Evolutionary conservation across 1,140 invertebrate species (phyloP).

Genomic region (Zaprionus gabonicus): DNA sequence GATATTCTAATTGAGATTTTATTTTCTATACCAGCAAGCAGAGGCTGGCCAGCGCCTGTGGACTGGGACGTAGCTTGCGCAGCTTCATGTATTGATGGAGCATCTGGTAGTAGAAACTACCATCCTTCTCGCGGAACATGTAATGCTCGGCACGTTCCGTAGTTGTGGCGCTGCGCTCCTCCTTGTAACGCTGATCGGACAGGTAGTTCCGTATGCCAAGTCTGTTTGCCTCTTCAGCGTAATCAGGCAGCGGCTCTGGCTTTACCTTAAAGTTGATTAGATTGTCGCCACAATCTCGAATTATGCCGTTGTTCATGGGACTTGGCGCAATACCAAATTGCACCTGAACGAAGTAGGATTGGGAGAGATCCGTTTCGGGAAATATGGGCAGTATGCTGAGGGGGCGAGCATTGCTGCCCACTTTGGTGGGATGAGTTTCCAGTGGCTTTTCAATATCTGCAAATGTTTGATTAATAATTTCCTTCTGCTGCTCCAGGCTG

Average conservation of each 20-base stretch:
- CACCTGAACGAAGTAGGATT: conserved; percentile 24
- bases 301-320: conserved; percentile 5
- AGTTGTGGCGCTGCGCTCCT: conserved; percentile 40
- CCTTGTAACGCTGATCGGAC: conserved; percentile 58
- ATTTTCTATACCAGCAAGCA: conserved; percentile 45
- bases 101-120: conserved; percentile 18
- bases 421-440: conserved; percentile 45
- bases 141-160: conserved; percentile 31
- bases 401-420: conserved; percentile 23
- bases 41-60: conserved; percentile 12
- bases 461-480: conserved; percentile 48
- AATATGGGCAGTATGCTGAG: conserved; percentile 44
- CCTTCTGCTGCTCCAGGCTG: conserved; percentile 31
- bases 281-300: conserved; percentile 52
- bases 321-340: conserved; percentile 45
- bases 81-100: conserved; percentile 41
- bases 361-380: conserved; percentile 19
- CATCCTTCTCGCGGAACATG: conserved; percentile 15
- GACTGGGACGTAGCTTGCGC: conserved; percentile 41
- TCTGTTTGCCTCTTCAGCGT: too few relatives aligned
- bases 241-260: neutral
- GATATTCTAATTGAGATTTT: neutral
- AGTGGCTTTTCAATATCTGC: conserved; percentile 27
- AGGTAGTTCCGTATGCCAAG: neutral
- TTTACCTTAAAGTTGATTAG: conserved; percentile 46